Conservation (phyloP, 2,113 vertebrate species). For the Colinus virginianus region DNA sequence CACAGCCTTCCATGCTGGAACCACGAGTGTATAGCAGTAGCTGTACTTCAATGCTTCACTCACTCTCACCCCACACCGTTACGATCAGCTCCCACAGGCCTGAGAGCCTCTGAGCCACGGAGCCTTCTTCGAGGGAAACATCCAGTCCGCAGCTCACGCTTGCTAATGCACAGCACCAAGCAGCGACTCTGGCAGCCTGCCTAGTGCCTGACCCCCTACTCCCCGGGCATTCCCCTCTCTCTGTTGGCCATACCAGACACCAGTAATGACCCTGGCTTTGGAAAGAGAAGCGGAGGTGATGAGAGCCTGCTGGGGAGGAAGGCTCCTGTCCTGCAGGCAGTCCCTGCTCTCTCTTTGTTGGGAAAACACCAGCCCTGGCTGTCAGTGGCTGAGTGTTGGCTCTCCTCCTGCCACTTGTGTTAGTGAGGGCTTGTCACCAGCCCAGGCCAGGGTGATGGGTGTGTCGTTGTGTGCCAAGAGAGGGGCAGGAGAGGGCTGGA, state of each 20-base stretch:
- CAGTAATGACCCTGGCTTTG: background rate
- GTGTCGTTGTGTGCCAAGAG: background rate
- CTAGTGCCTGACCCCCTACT: conserved; percentile 20
- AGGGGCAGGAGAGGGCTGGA: background rate
- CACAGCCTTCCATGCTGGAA: conserved; percentile 79
- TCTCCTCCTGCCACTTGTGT: background rate
- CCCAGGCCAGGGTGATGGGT: background rate
- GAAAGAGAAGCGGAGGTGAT: background rate
- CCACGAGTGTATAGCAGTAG: conserved; percentile 66
- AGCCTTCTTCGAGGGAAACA: conserved; percentile 38
- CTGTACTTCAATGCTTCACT: conserved; percentile 70
- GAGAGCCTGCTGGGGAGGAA: conserved; percentile 19
- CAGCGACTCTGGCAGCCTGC: conserved; percentile 55
- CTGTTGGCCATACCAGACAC: conserved; percentile 37
- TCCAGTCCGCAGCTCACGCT: conserved; percentile 45
- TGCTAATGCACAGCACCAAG: conserved; percentile 48
- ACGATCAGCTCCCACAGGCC: conserved; percentile 27
- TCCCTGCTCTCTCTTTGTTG: background rate
- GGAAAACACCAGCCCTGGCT: background rate
- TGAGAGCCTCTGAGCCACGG: conserved; percentile 47
- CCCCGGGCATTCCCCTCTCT: background rate
- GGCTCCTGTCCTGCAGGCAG: background rate
- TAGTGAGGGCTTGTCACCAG: background rate
- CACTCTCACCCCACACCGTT: conserved; percentile 45
- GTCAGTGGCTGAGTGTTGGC: background rate